Evolutionary conservation across 2,113 vertebrate genomes (phyloP).

Genomic region (Engraulis encrasicolus): DNA sequence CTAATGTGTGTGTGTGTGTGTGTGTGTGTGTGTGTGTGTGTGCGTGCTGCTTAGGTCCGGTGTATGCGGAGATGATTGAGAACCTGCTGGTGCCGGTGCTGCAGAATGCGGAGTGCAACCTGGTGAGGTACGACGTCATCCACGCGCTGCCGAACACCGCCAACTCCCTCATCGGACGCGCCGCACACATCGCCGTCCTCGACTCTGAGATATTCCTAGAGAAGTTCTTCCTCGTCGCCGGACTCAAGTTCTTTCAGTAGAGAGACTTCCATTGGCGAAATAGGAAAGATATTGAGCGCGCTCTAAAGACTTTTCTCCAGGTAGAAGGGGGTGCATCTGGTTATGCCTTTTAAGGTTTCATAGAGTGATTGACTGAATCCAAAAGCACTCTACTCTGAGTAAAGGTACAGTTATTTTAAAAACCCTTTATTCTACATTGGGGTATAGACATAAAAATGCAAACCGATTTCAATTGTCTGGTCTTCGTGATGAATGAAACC

Average conservation of each 20-base stretch:
- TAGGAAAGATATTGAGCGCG: too few relatives aligned
- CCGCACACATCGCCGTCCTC: conserved; percentile 97
- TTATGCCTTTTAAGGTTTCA: too few relatives aligned
- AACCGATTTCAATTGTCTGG: too few relatives aligned
- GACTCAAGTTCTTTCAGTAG: conserved; percentile 98
- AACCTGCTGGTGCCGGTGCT: conserved; percentile 95
- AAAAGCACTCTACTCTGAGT: too few relatives aligned
- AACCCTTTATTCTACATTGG: too few relatives aligned
- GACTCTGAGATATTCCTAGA: conserved; percentile 99
- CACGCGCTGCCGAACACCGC: conserved; percentile 97
- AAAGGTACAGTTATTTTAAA: too few relatives aligned
- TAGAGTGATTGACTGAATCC: too few relatives aligned
- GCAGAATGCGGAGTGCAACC: conserved; percentile 93
- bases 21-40: neutral
- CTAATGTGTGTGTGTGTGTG: neutral
- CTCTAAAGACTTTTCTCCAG: too few relatives aligned
- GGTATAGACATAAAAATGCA: too few relatives aligned
- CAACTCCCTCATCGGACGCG: conserved; percentile 96
- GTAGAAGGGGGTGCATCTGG: too few relatives aligned
- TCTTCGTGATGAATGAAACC: too few relatives aligned
- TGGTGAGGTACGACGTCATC: conserved; percentile 96
- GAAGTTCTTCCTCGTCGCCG: conserved; percentile 98
- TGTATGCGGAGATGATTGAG: conserved; percentile 99
- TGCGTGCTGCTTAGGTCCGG: conserved; percentile 78
- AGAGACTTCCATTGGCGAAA: too few relatives aligned